These are phyloP conservation scores for Psilopsiagon aurifrons DNA, from an alignment of 2,113 vertebrate species.

Conservation along the genomic window DNA sequence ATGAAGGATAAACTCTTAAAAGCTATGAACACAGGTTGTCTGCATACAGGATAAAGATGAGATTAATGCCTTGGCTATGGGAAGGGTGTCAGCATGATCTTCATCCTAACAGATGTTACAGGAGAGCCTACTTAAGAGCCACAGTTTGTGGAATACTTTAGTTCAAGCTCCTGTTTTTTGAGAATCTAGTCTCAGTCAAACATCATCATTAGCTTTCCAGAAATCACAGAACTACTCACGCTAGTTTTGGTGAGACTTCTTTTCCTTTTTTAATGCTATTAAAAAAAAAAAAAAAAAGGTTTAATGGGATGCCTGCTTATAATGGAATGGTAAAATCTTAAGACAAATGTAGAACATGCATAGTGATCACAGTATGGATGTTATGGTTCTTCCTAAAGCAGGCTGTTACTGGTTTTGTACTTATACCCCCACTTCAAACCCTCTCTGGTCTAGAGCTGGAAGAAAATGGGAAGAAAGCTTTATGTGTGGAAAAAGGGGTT, in stretches of 20 bases:
- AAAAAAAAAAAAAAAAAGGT: not conserved
- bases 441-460: not conserved
- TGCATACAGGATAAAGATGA: not conserved
- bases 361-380: not conserved
- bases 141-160: not conserved
- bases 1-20: not conserved
- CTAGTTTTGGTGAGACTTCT: not conserved
- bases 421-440: not conserved
- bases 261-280: not conserved
- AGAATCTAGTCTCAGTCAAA: not conserved
- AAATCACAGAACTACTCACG: not conserved
- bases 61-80: not conserved
- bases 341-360: not conserved
- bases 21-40: not conserved
- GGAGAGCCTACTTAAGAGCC: not conserved
- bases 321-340: not conserved
- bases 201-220: not conserved
- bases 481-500: not conserved
- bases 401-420: not conserved
- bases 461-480: not conserved
- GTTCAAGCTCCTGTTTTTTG: not conserved
- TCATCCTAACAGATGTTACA: not conserved
- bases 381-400: not conserved
- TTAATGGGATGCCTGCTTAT: not conserved
- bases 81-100: not conserved